Evolutionary conservation across 2,113 vertebrate species (phyloP), one percentile per base, ranked within the genome.

Genomic region (Reinhardtius hippoglossoides): DNA sequence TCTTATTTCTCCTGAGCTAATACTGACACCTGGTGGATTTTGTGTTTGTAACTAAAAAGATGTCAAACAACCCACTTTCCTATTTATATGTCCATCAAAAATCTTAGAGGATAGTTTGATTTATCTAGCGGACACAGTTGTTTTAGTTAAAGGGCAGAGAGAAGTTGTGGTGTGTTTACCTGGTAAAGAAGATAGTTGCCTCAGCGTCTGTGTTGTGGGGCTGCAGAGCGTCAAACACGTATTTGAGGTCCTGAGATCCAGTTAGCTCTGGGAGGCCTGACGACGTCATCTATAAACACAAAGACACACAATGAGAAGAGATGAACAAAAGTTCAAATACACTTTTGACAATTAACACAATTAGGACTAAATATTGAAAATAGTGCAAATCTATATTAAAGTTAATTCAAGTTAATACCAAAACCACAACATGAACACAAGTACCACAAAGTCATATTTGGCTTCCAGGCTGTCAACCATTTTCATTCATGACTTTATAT

Each of bases 181-280:
- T 97, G 0, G 98, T 99, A 81, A 99, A 99, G 92, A 98, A 98
- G 92, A 99, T 96, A 2, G 98, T 99, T 66, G 98, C 98, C 90
- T 99, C 98, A 24, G 97, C 96, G 59, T 99, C 97, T 42, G 96
- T 98, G 84, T 96, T 98, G 89, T 98, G 96, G 0, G 98, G 96
- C 77, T 99, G 97, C 73, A 99, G 95, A 50, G 98, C 97, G 82
- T 99, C 98, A 66, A 96, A 96, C 65, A 99, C 98, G 14, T 99
- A 99, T 87, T 98, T 98, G 50, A 99, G 92, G 79, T 99, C 98
- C 74, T 98, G 97, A 87, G 95, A 48, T 46, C 96, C 95, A 4
- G 94, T 96, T 74, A 99, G 94, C 90, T 98, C 98, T 58, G 96
- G 97, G 83, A 99, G 94, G 2, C 98, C 98, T 20, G 97, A 99